Evolutionary conservation across 2,113 vertebrate genomes (phyloP).

Genomic region (Strigops habroptila): DNA sequence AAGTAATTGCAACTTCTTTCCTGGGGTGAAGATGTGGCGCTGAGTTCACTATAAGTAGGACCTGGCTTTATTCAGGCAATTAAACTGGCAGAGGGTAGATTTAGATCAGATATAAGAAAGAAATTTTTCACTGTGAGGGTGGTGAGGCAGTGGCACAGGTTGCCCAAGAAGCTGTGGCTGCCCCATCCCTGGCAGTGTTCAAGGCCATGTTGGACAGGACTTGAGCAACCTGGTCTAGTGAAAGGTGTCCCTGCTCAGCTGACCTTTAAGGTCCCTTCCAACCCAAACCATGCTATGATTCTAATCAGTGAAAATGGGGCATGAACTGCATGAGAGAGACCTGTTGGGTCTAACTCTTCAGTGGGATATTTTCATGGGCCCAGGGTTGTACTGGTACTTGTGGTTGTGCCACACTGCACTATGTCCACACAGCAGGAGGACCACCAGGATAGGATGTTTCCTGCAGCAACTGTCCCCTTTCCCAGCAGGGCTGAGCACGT

Average conservation of each 20-base stretch:
- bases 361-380: neutral
- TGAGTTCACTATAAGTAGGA: neutral
- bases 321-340: neutral
- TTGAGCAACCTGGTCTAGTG: accelerated
- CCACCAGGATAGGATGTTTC: neutral
- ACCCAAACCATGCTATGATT: neutral
- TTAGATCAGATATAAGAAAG: neutral
- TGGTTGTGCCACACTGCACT: neutral
- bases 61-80: neutral
- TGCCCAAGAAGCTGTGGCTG: neutral
- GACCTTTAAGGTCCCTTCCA: neutral
- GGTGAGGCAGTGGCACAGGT: accelerated
- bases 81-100: neutral
- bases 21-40: neutral
- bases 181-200: neutral
- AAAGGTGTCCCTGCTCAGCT: neutral
- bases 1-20: neutral
- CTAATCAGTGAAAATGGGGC: neutral
- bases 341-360: neutral
- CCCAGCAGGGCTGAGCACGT: neutral
- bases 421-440: accelerated
- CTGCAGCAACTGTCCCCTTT: accelerated
- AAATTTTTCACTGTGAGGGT: neutral
- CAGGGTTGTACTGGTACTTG: neutral
- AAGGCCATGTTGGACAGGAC: accelerated